Evolutionary conservation across 2,113 vertebrate species (phyloP), one percentile per base, ranked within the genome.

Genomic region (Harpagus bidentatus): DNA sequence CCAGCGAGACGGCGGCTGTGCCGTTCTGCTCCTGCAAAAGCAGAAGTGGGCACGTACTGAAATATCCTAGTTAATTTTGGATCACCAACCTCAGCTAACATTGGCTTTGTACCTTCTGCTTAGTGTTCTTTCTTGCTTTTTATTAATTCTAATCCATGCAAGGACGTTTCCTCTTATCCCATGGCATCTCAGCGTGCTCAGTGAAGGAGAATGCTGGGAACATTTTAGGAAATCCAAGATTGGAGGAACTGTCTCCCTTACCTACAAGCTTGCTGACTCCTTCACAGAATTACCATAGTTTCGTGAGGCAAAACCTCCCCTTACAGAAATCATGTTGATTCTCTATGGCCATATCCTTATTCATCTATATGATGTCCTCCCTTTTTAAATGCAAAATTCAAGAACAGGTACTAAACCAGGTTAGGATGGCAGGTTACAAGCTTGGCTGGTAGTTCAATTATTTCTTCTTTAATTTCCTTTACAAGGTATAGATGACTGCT

Each of bases 81-180:
- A 45, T 52, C 3, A 0, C 59, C 15, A 13, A 1, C 63, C 40
- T 77, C 2, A 2, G 71, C 58, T 47, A n/a, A 26, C 10, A 1
- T 32, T 36, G 26, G 42, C 34, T 72, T 73, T 63, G 36, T 62
- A 52, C 36, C 26, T 67, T 53, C 48, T 69, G 25, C 26, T 93
- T 76, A 28, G 17, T 56, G 17, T 11, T 45, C 32, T 82, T 56
- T 38, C 32, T n/a, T 66, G 34, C 26, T 38, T 85, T 55, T 67
- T 55, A 12, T 56, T 69, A 14, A 10, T 53, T 71, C 32, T 50
- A 12, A 66, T 4, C 12, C 20, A 29, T 38, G 38, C 25, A 16
- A 79, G 32, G 38, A 55, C 17, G 31, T 31, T 26, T 11, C 20
- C 9, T 70, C 16, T 62, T n/a, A 55, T 11, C 16, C n/a, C 29